phyloP scores from a whole-genome alignment of 1,140 invertebrate species.

The Drosophila burlai region DNA sequence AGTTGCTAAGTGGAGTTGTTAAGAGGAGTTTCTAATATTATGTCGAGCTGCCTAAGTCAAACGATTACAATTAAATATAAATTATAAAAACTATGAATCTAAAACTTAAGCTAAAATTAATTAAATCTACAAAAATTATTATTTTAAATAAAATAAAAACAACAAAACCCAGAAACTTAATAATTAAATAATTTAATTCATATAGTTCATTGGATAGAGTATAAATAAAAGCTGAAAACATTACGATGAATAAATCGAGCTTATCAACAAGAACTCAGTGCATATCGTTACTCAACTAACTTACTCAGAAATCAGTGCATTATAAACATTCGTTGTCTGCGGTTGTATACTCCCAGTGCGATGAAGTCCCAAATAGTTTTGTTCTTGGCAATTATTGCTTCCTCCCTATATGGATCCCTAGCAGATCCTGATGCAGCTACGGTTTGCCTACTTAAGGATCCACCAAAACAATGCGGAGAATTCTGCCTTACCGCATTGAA shows the following conservation, averaged over 20 bases:
- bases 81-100: too few relatives aligned
- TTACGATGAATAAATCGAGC: neutral
- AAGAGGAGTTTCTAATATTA: too few relatives aligned
- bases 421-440: too few relatives aligned
- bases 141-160: too few relatives aligned
- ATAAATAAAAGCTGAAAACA: neutral
- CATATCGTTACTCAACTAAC: neutral
- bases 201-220: neutral
- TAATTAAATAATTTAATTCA: too few relatives aligned
- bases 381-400: neutral
- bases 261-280: neutral
- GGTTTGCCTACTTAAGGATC: slow-evolving; percentile 1
- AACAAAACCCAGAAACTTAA: too few relatives aligned
- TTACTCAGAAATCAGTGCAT: neutral
- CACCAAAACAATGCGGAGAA: slow-evolving; percentile 1
- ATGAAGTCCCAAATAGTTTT: neutral
- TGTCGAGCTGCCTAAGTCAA: too few relatives aligned
- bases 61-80: too few relatives aligned
- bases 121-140: too few relatives aligned
- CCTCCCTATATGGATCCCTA: neutral
- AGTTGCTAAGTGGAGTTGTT: too few relatives aligned
- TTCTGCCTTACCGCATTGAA: slow-evolving; percentile 5
- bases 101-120: too few relatives aligned
- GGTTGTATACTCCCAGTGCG: neutral
- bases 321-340: neutral